Evolutionary conservation across 2,888 invertebrate genomes (phyloP).

Genomic region (Cephus nigrinus): DNA sequence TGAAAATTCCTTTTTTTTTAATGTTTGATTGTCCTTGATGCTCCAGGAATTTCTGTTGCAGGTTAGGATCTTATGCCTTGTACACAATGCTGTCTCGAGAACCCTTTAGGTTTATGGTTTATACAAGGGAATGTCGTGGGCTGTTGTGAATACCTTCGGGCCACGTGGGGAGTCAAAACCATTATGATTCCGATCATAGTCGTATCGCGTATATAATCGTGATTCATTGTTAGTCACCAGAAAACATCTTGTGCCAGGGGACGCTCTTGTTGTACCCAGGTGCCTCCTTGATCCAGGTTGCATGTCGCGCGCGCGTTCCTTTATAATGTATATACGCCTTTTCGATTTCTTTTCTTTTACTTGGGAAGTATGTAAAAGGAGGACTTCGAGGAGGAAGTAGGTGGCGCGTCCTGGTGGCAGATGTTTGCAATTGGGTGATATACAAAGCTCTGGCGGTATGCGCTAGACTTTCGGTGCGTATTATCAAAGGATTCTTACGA

Average conservation of each 20-base stretch:
- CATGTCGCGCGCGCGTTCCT: slow-evolving; percentile 28
- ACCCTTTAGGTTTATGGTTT: no score
- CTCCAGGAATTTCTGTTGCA: no score
- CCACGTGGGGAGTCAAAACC: slow-evolving; percentile 10
- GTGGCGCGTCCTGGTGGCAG: slow-evolving; percentile 21
- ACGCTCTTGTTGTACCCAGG: slow-evolving; percentile 20
- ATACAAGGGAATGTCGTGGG: no score
- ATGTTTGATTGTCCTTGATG: no score
- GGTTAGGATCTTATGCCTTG: no score
- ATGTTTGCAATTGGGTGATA: slow-evolving; percentile 13
- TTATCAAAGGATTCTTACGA: no score
- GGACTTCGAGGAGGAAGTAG: slow-evolving; percentile 39
- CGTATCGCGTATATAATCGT: slow-evolving; percentile 4
- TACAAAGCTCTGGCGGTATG: slow-evolving; percentile 11
- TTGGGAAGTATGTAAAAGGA: slow-evolving; percentile 13
- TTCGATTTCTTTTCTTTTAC: slow-evolving; percentile 13
- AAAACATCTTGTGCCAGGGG: slow-evolving; percentile 12
- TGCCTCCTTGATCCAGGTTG: slow-evolving; percentile 17
- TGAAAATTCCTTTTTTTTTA: no score
- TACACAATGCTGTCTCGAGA: no score
- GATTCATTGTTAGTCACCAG: not conserved
- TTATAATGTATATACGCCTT: slow-evolving; percentile 10
- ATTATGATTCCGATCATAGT: slow-evolving; percentile 5
- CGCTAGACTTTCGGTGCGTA: no score
- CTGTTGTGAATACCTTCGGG: no score